These are phyloP conservation scores for Orthonyx spaldingii DNA, from an alignment of 2,113 vertebrate species.

Conservation along the genomic window DNA sequence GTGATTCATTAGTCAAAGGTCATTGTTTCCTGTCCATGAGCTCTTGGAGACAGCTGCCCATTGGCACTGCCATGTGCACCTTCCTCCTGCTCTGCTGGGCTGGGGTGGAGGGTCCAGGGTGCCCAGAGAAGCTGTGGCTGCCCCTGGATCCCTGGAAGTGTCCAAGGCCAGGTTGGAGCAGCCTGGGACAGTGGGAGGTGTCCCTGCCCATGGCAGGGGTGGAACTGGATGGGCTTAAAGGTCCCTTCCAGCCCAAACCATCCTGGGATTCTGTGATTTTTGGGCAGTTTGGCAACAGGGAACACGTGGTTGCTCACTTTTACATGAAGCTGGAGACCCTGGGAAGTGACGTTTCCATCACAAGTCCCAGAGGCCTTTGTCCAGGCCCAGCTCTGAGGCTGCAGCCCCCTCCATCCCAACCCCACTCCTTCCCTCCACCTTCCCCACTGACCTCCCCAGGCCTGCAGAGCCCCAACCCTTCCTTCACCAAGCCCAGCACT, in stretches of 20 bases:
- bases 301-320: not conserved
- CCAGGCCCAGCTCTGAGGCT: not conserved
- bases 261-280: not conserved
- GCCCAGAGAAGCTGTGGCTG: not conserved
- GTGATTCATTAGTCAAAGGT: not conserved
- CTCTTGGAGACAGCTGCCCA: not conserved
- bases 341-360: not conserved
- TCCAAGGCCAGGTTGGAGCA: not conserved
- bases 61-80: not conserved
- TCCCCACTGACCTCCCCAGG: not conserved
- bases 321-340: not conserved
- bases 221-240: fast-evolving
- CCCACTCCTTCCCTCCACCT: no score
- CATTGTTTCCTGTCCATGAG: not conserved
- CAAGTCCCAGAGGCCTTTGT: fast-evolving
- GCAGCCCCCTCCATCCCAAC: not conserved
- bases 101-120: not conserved
- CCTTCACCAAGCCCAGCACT: not conserved
- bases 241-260: not conserved
- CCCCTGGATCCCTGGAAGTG: not conserved
- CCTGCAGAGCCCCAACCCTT: not conserved
- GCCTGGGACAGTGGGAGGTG: not conserved
- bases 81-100: not conserved
- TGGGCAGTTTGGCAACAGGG: no score
- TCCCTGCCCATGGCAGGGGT: not conserved